phyloP scores from a whole-genome alignment of 2,797 vertebrate species.

The Ficedula albicollis region DNA sequence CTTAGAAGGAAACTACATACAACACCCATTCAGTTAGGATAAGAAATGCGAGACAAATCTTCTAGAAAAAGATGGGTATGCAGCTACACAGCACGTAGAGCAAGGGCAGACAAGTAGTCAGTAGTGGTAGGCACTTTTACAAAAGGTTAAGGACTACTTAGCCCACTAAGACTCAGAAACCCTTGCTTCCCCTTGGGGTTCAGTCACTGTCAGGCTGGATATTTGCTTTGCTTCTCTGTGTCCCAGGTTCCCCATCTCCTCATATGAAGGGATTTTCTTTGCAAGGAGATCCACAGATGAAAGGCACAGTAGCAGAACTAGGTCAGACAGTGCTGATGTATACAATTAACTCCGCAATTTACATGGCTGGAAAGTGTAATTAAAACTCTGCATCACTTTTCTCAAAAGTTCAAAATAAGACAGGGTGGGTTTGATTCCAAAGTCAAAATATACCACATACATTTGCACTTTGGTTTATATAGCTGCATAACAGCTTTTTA shows the following conservation, averaged over 20 bases:
- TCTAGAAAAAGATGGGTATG: neutral
- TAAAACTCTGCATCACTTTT: slow-evolving; percentile 21
- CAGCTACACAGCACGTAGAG: neutral
- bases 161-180: neutral
- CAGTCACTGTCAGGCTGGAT: neutral
- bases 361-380: slow-evolving; percentile 12
- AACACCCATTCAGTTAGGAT: neutral
- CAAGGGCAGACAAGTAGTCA: neutral
- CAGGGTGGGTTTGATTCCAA: neutral
- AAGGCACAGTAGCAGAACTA: slow-evolving; percentile 26
- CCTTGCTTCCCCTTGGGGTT: neutral
- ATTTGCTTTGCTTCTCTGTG: neutral
- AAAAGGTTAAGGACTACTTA: neutral
- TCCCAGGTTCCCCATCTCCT: neutral
- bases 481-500: neutral
- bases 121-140: neutral
- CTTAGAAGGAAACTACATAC: neutral
- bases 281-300: slow-evolving; percentile 22
- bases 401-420: slow-evolving; percentile 26
- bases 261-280: neutral
- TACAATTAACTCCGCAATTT: slow-evolving; percentile 45
- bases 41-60: neutral
- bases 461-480: neutral
- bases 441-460: neutral
- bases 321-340: slow-evolving; percentile 35